Evolutionary conservation across 2,113 vertebrate species (phyloP).

Genomic region (Anguilla rostrata): DNA sequence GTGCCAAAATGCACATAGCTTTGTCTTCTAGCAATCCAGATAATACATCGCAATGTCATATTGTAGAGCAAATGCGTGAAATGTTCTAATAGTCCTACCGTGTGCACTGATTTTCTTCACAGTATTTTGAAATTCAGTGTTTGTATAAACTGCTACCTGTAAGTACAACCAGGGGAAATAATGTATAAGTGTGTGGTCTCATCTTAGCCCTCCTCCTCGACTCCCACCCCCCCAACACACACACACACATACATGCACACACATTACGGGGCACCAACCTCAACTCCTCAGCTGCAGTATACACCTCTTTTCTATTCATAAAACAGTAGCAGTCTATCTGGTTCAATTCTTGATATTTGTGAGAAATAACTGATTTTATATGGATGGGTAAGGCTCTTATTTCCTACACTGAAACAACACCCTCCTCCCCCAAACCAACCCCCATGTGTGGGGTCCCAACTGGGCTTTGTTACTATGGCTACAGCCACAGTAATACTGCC

Average conservation of each 20-base stretch:
- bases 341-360: not conserved
- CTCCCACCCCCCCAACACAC: not conserved
- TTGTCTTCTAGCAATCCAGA: too few species aligned
- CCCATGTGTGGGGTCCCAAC: slow-evolving; percentile 1
- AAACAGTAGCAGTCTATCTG: not conserved
- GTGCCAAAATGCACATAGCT: too few species aligned
- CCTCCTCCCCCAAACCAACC: not conserved
- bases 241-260: not conserved
- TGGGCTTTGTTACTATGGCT: slow-evolving; percentile 11
- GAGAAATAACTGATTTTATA: not conserved
- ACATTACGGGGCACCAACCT: not conserved
- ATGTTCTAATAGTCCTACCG: too few species aligned
- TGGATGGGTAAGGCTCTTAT: not conserved
- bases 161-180: not conserved
- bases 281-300: not conserved
- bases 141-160: not conserved
- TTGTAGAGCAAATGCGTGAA: too few species aligned
- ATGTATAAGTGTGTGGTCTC: not conserved
- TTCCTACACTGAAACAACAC: not conserved
- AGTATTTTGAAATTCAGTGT: not conserved
- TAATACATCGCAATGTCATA: too few species aligned
- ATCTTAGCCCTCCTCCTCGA: not conserved
- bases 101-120: not conserved
- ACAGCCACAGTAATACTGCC: slow-evolving; percentile 7
- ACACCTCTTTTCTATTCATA: not conserved